These are phyloP conservation scores for Xenopus borealis DNA, from an alignment of 2,113 vertebrate species.

Conservation along the genomic window DNA sequence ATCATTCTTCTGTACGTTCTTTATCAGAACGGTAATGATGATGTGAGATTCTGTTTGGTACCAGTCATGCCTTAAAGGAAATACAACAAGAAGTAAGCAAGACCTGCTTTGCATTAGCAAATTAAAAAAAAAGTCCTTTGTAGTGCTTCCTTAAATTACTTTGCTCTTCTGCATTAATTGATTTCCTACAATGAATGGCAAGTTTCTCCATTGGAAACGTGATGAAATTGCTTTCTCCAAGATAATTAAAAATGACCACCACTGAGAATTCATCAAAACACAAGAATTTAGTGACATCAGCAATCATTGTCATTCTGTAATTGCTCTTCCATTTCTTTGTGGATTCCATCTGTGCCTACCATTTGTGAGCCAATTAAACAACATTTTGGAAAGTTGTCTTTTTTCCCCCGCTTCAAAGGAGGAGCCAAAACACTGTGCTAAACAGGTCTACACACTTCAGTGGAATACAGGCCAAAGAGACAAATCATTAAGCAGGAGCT, in stretches of 20 bases:
- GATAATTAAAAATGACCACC: neutral
- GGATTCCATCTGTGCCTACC: neutral
- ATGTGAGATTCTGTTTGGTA: conserved; percentile 97
- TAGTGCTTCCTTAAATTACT: neutral
- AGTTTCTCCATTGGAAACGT: neutral
- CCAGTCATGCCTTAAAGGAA: conserved; percentile 80
- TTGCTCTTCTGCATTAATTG: neutral
- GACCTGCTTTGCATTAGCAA: neutral
- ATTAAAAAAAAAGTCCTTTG: neutral
- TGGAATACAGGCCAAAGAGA: neutral
- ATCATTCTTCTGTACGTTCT: conserved; percentile 83
- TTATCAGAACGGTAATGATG: conserved; percentile 89
- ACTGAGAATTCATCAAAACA: neutral
- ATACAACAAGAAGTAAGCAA: conserved; percentile 4
- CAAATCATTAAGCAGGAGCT: neutral
- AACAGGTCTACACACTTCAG: neutral
- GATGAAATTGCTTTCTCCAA: neutral
- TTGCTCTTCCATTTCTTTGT: neutral
- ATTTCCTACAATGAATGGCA: neutral
- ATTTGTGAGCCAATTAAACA: neutral
- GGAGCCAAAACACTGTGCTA: neutral
- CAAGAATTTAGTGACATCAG: too few species aligned
- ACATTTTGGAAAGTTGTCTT: neutral
- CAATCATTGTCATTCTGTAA: neutral
- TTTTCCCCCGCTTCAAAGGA: neutral